A percentile compares a stretch with the other conserved stretches of the same genome.
phyloP scores from a whole-genome alignment of 2,888 invertebrate species.

The Alloplasta piceator region DNA sequence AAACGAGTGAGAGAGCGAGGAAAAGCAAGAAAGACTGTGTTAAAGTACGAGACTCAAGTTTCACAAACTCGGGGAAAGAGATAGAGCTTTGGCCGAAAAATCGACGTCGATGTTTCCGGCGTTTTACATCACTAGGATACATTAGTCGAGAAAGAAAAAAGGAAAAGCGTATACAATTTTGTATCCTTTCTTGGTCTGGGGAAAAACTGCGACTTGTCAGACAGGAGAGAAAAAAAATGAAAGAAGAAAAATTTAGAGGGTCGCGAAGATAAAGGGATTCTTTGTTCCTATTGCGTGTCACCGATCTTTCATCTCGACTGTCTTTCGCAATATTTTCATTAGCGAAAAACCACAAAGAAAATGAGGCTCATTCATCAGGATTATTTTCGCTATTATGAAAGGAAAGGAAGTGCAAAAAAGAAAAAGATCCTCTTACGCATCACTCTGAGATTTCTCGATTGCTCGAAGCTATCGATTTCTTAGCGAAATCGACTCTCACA shows the following conservation, averaged over 20 bases:
- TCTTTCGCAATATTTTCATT: neutral
- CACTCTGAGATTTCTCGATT: constrained; percentile 50
- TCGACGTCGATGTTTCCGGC: constrained; percentile 44
- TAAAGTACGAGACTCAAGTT: constrained; percentile 31
- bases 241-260: neutral
- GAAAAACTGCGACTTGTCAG: constrained; percentile 2
- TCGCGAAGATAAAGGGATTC: constrained; percentile 1
- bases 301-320: neutral
- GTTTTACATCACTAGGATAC: constrained; percentile 38
- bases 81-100: constrained; percentile 30
- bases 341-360: neutral
- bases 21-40: constrained; percentile 2
- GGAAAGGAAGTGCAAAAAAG: constrained; percentile 1
- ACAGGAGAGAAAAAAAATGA: constrained; percentile 28
- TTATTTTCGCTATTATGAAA: constrained; percentile 19
- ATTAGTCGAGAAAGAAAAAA: constrained; percentile 14
- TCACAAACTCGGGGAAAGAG: constrained; percentile 18
- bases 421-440: constrained; percentile 29
- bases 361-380: neutral
- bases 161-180: neutral
- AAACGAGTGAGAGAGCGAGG: constrained; percentile 33
- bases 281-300: neutral
- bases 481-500: constrained; percentile 68
- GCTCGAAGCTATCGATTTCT: constrained; percentile 76
- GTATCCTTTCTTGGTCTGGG: neutral